These are phyloP conservation scores for Cephus spinipes DNA, from an alignment of 2,888 invertebrate species.

Conservation along the genomic window DNA sequence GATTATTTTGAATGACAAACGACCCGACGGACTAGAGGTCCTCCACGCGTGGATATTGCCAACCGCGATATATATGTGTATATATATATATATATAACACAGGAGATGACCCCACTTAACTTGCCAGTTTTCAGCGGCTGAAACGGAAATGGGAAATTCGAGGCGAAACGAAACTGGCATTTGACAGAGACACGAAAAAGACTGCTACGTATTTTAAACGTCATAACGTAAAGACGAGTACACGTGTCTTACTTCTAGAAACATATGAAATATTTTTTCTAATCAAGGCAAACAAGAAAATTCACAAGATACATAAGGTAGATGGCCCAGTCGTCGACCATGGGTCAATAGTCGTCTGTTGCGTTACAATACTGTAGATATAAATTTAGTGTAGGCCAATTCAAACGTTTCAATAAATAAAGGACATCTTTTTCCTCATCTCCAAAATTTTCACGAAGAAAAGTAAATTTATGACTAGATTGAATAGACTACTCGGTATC, in stretches of 20 bases:
- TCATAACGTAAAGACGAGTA: too few species aligned
- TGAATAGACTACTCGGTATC: neutral
- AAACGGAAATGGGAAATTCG: neutral
- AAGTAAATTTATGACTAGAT: neutral
- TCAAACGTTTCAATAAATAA: neutral
- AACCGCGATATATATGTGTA: neutral
- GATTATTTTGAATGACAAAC: constrained; percentile 51
- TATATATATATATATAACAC: neutral
- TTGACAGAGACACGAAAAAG: neutral
- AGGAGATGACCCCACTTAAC: neutral
- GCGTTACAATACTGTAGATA: neutral
- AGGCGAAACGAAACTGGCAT: neutral
- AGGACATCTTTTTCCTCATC: neutral
- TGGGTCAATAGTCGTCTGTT: too few species aligned
- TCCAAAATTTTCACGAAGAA: neutral
- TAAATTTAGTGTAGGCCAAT: neutral
- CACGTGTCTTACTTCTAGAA: neutral
- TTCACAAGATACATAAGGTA: neutral
- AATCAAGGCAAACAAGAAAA: neutral
- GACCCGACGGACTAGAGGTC: constrained; percentile 20
- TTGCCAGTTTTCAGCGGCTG: neutral
- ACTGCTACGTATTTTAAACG: too few species aligned
- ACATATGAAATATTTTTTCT: neutral
- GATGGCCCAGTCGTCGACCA: too few species aligned
- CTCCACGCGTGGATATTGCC: neutral